Evolutionary conservation across 2,888 invertebrate species (phyloP), one percentile per base, ranked within the genome.

Genomic region (Cremastobaeus sp.): DNA sequence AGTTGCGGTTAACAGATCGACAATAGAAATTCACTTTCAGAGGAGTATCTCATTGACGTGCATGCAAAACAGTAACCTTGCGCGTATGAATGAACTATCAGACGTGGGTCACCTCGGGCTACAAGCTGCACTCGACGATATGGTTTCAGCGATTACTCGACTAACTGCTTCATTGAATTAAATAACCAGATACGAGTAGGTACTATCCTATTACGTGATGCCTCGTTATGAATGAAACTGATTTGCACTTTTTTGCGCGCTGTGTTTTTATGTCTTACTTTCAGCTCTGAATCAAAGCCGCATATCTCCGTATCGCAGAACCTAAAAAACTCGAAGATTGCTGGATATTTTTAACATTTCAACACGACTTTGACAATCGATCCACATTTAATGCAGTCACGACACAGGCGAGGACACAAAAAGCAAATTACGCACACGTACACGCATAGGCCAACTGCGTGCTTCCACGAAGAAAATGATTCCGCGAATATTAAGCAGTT

Each of bases 1-100:
- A 37, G 45, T 30, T 59, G 43, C 41, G 71, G 62, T 64, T 41
- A 68, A 48, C 59, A 55, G 65, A 72, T 76, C 64, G 64, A 72
- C 72, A 69, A 76, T 72, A 74, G 64, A 77, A 75, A 74, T 74
- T 75, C 73, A 57, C 62, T 76, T 68, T 77, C 76, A 70, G 65
- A 60, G 66, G 66, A 75, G 74, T 75, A 76, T 76, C 68, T 79
- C 82, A 83, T 82, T 83, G 81, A 82, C 77, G 79, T 79, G 78
- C 76, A 82, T 82, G 79, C 78, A 82, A 80, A 82, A 71, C 75
- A 77, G 64, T 55, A 55, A 52, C 60, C 52, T 64, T 48, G 73
- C 66, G 25, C 45, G 60, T 59, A 71, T 75, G 68, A 75, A 75
- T 75, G 70, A 75, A 41, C 50, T 70, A 74, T 69, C 54, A 25